These are phyloP conservation scores for Chlorodrepanis virens DNA, from an alignment of 2,113 vertebrate genomes.

Conservation along the genomic window DNA sequence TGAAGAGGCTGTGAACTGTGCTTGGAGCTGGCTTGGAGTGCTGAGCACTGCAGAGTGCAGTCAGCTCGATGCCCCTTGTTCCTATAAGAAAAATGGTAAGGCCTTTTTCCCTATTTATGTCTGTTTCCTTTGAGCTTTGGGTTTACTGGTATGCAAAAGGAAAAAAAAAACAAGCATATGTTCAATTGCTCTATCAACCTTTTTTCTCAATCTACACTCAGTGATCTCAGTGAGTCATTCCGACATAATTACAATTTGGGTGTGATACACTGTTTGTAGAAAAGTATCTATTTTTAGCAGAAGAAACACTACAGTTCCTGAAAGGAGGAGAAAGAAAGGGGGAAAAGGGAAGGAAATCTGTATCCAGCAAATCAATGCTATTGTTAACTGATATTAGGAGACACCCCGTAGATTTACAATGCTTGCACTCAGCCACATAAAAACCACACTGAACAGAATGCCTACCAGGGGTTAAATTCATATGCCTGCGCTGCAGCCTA, in stretches of 20 bases:
- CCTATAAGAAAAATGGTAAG: neutral
- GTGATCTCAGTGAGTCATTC: slow-evolving; percentile 54
- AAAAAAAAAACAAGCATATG: neutral
- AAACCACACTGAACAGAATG: slow-evolving; percentile 58
- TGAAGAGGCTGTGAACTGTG: neutral
- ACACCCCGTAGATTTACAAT: slow-evolving; percentile 46
- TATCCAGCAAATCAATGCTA: slow-evolving; percentile 58
- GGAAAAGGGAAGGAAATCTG: neutral
- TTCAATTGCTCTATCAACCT: slow-evolving; percentile 27
- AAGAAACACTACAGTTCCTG: slow-evolving; percentile 25
- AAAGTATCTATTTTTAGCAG: slow-evolving; percentile 62
- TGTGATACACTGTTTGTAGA: slow-evolving; percentile 39
- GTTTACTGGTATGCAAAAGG: neutral
- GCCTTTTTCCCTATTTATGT: neutral
- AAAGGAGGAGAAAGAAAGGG: neutral
- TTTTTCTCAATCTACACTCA: slow-evolving; percentile 36
- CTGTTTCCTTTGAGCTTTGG: neutral
- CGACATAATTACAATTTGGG: slow-evolving; percentile 51
- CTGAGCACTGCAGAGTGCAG: neutral
- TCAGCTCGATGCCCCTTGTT: neutral
- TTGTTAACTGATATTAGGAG: slow-evolving; percentile 62
- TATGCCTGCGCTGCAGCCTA: slow-evolving; percentile 79
- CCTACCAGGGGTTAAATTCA: slow-evolving; percentile 82
- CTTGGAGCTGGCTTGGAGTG: neutral
- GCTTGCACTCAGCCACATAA: slow-evolving; percentile 21